These are phyloP conservation scores for Synodontis membranacea DNA, from an alignment of 2,113 vertebrate species.

Conservation along the genomic window DNA sequence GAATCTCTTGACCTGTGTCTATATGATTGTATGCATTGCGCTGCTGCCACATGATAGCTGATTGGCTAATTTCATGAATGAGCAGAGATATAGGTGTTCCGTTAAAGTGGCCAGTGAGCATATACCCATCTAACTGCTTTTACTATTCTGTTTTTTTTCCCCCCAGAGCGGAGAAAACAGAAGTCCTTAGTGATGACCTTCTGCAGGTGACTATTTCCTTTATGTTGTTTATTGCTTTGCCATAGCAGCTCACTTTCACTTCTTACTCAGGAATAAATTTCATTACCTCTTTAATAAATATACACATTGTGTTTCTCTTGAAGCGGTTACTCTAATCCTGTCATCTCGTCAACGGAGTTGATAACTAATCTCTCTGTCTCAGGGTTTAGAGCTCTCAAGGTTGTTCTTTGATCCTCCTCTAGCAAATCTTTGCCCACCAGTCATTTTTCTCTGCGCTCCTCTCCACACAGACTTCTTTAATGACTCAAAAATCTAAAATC, in stretches of 20 bases:
- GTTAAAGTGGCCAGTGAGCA: background rate
- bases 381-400: background rate
- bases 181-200: slow-evolving; percentile 95
- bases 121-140: background rate
- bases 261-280: background rate
- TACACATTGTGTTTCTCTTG: background rate
- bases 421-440: slow-evolving; percentile 18
- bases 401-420: background rate
- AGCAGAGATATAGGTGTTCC: background rate
- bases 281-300: background rate
- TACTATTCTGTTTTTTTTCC: slow-evolving; percentile 24
- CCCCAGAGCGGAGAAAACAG: slow-evolving; percentile 96
- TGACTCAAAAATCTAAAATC: background rate
- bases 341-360: background rate
- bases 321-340: background rate
- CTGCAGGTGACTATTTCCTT: slow-evolving; percentile 78
- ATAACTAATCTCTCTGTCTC: background rate
- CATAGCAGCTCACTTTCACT: background rate
- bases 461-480: background rate
- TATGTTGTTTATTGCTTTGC: background rate
- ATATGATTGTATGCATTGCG: no score
- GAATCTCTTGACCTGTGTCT: background rate
- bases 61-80: no score
- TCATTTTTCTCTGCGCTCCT: background rate
- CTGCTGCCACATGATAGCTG: background rate